Conservation (phyloP, 92 coral and sea anemone genomes). For the Palythoa caribaeorum region DNA sequence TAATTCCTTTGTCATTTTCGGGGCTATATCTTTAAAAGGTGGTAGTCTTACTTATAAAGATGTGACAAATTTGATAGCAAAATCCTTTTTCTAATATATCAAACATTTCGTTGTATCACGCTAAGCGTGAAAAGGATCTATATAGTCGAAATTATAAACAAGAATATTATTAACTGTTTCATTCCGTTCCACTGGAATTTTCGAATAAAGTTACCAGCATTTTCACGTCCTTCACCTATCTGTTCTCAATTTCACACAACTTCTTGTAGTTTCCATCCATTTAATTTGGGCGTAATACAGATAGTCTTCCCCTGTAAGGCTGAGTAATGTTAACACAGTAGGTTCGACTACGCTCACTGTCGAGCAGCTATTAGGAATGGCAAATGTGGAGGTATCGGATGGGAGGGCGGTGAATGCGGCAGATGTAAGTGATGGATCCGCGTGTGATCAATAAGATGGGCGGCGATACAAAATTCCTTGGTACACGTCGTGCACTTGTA, state of each 20-base stretch:
- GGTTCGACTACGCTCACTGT: not conserved
- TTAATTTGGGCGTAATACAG: too few species aligned
- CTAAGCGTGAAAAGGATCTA: too few species aligned
- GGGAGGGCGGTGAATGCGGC: slow-evolving; percentile 24
- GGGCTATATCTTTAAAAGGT: too few species aligned
- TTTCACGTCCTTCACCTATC: not conserved
- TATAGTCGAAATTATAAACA: too few species aligned
- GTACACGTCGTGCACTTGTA: slow-evolving; percentile 86
- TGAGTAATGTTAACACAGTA: not conserved
- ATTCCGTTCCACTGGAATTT: too few species aligned
- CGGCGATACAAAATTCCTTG: slow-evolving; percentile 84
- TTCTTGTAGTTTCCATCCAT: not conserved
- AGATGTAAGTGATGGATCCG: slow-evolving; percentile 60
- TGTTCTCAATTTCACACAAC: not conserved
- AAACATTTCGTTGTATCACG: too few species aligned
- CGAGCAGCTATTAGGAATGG: slow-evolving; percentile 45
- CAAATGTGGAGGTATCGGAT: slow-evolving; percentile 13
- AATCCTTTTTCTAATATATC: too few species aligned
- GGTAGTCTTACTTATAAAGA: too few species aligned
- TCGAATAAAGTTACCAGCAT: too few species aligned
- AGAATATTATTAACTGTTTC: too few species aligned
- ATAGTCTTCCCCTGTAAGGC: not conserved
- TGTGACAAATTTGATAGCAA: too few species aligned
- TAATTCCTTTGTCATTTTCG: too few species aligned
- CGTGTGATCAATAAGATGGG: slow-evolving; percentile 85